These are phyloP conservation scores for Poecile montanus DNA, from an alignment of 2,797 vertebrate species.

Conservation along the genomic window DNA sequence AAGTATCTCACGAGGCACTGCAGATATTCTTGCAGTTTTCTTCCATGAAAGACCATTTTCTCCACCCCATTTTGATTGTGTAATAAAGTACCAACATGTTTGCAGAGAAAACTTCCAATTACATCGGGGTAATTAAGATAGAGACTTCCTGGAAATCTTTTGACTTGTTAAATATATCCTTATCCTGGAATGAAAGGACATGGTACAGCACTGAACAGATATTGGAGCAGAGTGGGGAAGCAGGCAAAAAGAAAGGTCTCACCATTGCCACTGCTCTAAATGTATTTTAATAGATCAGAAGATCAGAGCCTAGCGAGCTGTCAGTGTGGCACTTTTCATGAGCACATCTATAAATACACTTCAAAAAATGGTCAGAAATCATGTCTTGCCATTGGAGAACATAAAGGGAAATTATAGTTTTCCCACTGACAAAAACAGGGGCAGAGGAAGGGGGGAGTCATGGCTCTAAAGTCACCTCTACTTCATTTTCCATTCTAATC, in stretches of 20 bases:
- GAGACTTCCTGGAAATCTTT: background rate
- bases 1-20: background rate
- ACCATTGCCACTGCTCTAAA: background rate
- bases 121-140: background rate
- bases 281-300: background rate
- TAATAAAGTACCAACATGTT: background rate
- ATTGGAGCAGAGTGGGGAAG: background rate
- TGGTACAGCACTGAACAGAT: background rate
- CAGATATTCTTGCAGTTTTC: background rate
- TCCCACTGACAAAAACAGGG: background rate
- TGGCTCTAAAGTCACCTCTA: conserved; percentile 51
- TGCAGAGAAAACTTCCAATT: background rate
- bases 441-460: background rate
- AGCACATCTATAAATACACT: conserved; percentile 37
- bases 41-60: background rate
- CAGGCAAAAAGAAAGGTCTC: background rate
- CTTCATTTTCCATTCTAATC: conserved; percentile 62
- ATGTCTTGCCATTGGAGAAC: conserved; percentile 33
- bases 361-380: conserved; percentile 40
- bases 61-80: background rate
- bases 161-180: background rate
- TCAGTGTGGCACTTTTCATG: background rate
- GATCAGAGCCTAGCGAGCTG: background rate
- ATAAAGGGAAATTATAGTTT: conserved; percentile 42
- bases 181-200: background rate